phyloP scores from a whole-genome alignment of 2,113 vertebrate genomes.

The Apus apus region DNA sequence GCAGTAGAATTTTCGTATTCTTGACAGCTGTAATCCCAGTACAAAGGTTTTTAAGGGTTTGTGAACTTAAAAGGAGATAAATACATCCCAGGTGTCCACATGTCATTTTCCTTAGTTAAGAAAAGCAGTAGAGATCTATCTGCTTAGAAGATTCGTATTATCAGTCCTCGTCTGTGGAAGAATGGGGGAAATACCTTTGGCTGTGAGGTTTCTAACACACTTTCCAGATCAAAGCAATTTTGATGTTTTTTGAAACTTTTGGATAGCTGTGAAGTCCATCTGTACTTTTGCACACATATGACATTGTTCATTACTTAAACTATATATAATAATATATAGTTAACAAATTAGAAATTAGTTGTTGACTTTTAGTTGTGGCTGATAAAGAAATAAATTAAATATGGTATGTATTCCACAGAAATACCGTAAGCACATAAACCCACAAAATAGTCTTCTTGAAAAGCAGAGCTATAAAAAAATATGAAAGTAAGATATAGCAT shows the following conservation, averaged over 20 bases:
- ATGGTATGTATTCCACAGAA: background rate
- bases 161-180: background rate
- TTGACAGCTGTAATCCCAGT: background rate
- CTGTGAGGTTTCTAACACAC: background rate
- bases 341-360: background rate
- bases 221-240: background rate
- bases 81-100: background rate
- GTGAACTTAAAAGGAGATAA: background rate
- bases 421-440: accelerated
- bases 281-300: background rate
- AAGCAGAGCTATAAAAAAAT: background rate
- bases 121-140: background rate
- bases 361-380: background rate
- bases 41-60: background rate
- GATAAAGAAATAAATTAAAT: background rate
- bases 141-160: background rate
- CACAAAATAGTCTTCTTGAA: background rate
- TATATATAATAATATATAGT: background rate
- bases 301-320: background rate
- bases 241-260: background rate
- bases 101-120: background rate
- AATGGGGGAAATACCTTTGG: background rate
- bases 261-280: background rate
- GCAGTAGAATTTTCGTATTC: background rate
- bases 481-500: background rate